Percentiles rank a stretch among this genome's conserved stretches.
These are phyloP conservation scores for Philopotamus ludificatus DNA, from an alignment of 1,140 invertebrate species.

Conservation along the genomic window DNA sequence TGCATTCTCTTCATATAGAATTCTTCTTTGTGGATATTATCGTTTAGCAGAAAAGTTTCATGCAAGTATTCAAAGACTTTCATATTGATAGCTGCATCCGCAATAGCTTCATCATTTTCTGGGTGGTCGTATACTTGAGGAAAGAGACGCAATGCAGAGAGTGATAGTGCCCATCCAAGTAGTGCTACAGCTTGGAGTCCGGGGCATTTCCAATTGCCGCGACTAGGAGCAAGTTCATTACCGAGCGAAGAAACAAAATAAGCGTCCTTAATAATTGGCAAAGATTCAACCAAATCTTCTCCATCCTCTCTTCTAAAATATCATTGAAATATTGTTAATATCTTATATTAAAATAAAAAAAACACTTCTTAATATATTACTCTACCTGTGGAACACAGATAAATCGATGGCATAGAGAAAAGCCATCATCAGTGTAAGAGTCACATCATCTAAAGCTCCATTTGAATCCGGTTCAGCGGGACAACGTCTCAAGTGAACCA, in stretches of 20 bases:
- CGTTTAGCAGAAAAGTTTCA: conserved; percentile 69
- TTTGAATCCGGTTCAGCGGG: conserved; percentile 54
- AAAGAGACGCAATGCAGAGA: conserved; percentile 72
- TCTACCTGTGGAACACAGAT: conserved; percentile 67
- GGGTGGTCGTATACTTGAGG: neutral
- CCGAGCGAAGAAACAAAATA: conserved; percentile 61
- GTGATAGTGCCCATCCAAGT: conserved; percentile 76
- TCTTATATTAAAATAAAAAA: conserved; percentile 11
- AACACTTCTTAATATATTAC: no score
- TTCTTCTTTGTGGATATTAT: conserved; percentile 71
- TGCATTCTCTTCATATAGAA: conserved; percentile 86
- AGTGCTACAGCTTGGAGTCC: conserved; percentile 73
- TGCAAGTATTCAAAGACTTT: conserved; percentile 75
- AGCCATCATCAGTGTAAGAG: conserved; percentile 77
- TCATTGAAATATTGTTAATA: conserved; percentile 8
- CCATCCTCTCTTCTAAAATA: conserved; percentile 56
- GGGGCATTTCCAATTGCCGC: conserved; percentile 60
- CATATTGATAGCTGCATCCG: conserved; percentile 31
- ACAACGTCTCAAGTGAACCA: conserved; percentile 45
- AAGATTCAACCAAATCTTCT: conserved; percentile 66
- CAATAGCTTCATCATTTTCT: conserved; percentile 29
- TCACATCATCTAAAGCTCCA: conserved; percentile 71
- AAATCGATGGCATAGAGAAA: conserved; percentile 83
- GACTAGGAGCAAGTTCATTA: conserved; percentile 57
- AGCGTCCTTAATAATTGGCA: conserved; percentile 71